Evolutionary conservation across 1,140 invertebrate genomes (phyloP).

Genomic region (Drosophila nasuta): DNA sequence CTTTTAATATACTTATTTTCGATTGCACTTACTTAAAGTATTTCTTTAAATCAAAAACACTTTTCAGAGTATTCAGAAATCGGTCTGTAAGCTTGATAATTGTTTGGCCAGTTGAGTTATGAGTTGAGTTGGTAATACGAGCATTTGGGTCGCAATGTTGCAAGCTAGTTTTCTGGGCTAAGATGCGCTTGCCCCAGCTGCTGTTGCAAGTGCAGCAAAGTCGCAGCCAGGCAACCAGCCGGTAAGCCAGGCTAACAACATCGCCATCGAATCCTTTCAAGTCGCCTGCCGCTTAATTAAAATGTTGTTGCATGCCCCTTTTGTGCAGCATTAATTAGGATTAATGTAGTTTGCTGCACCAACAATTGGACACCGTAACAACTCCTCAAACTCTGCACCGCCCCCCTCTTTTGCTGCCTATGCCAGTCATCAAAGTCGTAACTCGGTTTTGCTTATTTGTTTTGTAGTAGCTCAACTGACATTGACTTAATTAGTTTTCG

Average conservation of each 20-base stretch:
- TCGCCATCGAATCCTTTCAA: conserved; percentile 44
- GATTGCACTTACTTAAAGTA: no score
- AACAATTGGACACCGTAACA: conserved; percentile 4
- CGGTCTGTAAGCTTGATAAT: background rate
- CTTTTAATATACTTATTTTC: no score
- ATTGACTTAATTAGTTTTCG: conserved; percentile 46
- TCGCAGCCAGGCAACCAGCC: background rate
- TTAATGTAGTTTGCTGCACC: conserved; percentile 38
- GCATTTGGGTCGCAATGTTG: conserved; percentile 29
- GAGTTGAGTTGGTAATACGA: conserved; percentile 1
- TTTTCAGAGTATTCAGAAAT: background rate
- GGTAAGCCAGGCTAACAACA: background rate
- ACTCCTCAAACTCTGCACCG: background rate
- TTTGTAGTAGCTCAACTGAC: background rate
- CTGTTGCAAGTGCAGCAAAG: background rate
- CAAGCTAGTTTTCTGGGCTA: conserved; percentile 32
- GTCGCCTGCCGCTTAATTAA: conserved; percentile 36
- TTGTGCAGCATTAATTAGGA: conserved; percentile 39
- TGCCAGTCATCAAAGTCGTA: conserved; percentile 36
- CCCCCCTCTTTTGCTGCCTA: conserved; percentile 21
- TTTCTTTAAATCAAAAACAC: no score
- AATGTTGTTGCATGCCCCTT: conserved; percentile 1
- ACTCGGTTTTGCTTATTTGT: conserved; percentile 16
- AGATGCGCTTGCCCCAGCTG: conserved; percentile 36
- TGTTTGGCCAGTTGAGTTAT: conserved; percentile 2